These are phyloP conservation scores for Microcebus tavaratra DNA, from an alignment of 2,113 vertebrate species.

Conservation along the genomic window DNA sequence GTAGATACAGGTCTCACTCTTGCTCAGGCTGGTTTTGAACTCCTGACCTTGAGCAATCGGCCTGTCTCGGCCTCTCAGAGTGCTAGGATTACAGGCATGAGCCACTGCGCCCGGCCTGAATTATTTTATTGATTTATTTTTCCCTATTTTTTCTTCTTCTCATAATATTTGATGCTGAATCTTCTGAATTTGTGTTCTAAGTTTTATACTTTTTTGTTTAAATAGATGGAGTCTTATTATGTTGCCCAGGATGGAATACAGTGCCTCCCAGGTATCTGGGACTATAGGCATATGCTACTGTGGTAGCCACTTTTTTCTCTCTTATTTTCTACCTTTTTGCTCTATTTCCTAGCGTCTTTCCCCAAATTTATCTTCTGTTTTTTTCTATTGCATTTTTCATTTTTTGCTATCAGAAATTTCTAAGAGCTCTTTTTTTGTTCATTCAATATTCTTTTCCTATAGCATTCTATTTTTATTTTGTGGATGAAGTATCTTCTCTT, in stretches of 20 bases:
- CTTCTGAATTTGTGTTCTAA: not conserved
- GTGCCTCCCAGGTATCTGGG: not conserved
- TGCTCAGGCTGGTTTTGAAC: too few relatives aligned
- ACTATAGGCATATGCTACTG: not conserved
- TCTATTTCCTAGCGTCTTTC: not conserved
- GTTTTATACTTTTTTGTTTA: not conserved
- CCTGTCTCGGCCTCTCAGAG: too few relatives aligned
- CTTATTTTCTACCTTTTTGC: not conserved
- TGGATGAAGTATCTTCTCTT: not conserved
- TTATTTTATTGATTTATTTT: not conserved
- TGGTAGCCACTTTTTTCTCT: not conserved
- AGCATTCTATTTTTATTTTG: not conserved
- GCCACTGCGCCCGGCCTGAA: not conserved
- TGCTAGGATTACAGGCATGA: too few relatives aligned
- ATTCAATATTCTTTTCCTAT: not conserved
- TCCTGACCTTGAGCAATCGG: too few relatives aligned
- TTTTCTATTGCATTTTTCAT: not conserved
- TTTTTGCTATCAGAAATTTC: slow-evolving; percentile 21
- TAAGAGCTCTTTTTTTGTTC: not conserved
- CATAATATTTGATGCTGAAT: not conserved
- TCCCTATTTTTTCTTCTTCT: not conserved
- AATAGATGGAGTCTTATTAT: not conserved
- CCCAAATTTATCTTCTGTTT: not conserved
- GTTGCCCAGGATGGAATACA: not conserved
- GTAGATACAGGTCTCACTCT: too few relatives aligned